Evolutionary conservation across 2,113 vertebrate species (phyloP).

Genomic region (Xiphophorus maculatus): DNA sequence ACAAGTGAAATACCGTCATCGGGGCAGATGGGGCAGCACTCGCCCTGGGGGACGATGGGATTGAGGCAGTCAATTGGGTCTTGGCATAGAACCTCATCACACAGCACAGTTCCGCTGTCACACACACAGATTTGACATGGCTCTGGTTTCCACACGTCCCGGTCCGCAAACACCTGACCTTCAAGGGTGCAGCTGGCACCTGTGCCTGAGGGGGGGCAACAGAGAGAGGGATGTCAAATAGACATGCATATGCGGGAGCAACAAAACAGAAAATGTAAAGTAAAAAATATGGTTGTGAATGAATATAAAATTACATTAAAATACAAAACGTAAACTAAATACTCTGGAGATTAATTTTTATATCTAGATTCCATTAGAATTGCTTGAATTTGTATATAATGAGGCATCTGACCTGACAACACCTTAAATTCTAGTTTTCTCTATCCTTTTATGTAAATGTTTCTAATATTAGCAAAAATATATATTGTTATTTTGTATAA

Average conservation of each 20-base stretch:
- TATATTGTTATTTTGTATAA: background rate
- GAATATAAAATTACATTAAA: background rate
- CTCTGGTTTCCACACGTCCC: conserved; percentile 92
- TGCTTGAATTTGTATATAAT: background rate
- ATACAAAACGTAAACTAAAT: no score
- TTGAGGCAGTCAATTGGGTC: conserved; percentile 84
- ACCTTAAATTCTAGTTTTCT: background rate
- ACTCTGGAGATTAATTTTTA: background rate
- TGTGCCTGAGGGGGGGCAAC: conserved; percentile 74
- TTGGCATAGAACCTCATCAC: conserved; percentile 90
- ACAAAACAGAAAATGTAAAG: background rate
- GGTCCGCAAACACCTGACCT: conserved; percentile 84
- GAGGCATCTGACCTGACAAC: background rate
- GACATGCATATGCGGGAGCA: background rate
- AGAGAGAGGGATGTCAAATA: conserved; percentile 17
- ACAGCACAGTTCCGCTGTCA: conserved; percentile 88
- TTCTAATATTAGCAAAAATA: background rate
- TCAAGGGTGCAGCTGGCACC: conserved; percentile 83
- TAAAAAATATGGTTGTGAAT: background rate
- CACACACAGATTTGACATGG: conserved; percentile 93
- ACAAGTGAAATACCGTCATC: conserved; percentile 74
- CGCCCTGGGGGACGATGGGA: conserved; percentile 80
- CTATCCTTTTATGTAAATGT: background rate
- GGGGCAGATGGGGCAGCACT: conserved; percentile 88
- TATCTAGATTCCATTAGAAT: background rate